Percentiles rank a stretch among this genome's conserved stretches.
Conservation (phyloP, 2,113 vertebrate species). For the Ceyx melanurus region DNA sequence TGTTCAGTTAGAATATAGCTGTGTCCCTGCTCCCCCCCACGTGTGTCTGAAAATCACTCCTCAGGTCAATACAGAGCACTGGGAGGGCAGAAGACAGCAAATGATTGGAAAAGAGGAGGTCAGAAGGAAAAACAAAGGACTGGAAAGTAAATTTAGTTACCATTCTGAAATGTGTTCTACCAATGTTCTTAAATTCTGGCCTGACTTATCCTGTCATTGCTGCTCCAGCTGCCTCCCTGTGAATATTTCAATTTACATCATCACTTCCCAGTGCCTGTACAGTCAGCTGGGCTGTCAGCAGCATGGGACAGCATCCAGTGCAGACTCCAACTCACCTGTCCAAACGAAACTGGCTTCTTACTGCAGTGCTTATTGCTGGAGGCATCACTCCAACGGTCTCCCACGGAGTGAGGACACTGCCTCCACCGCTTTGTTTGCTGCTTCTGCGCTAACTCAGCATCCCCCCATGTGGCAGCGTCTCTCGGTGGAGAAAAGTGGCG, state of each 20-base stretch:
- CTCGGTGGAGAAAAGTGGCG: background rate
- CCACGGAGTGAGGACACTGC: background rate
- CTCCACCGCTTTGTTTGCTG: background rate
- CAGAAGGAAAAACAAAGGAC: background rate
- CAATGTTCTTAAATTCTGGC: background rate
- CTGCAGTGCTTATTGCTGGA: background rate
- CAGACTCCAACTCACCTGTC: background rate
- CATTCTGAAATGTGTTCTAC: background rate
- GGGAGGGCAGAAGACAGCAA: background rate
- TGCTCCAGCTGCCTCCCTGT: background rate
- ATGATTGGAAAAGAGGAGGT: background rate
- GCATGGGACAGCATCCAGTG: background rate
- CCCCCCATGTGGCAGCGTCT: background rate
- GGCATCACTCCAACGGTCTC: background rate
- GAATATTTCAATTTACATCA: background rate
- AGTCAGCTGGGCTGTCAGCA: background rate
- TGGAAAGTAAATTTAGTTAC: background rate
- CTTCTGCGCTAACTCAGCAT: background rate
- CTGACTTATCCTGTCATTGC: background rate
- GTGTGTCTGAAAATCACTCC: background rate
- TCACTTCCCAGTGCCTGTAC: background rate
- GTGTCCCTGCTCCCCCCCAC: background rate
- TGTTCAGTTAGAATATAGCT: no score
- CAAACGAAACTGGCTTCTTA: background rate
- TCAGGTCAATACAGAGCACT: background rate